Base-by-base conservation (phyloP, 2,888 invertebrate genomes). In the Apotomis betuletana region DNA sequence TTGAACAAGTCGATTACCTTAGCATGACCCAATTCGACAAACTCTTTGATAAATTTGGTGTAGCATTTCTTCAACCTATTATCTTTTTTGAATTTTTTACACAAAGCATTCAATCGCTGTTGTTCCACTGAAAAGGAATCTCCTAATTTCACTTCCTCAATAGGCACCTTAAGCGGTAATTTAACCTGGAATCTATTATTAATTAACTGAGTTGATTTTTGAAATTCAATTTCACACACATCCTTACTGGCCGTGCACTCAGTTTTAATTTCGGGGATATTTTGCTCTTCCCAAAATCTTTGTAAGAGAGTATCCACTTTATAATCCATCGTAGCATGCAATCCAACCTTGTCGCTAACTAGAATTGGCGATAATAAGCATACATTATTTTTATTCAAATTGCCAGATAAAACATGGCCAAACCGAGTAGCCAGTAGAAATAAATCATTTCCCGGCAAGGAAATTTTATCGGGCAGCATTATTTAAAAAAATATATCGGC, bases 1-100 rank as follows among this genome's bases (percentile, higher is more conserved):
- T 57, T 57, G 10, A 57, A 57, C 27, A 27, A 57, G 27, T 57
- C 57, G 8, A 57, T 27, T 10, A 57, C 57, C 57, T 57, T 9
- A 4, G 57, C 57, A 57, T 57, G 57, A 57, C 57, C 57, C 27
- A 55, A 57, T 10, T 15, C 10, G 9, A 57, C 15, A 27, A 27
- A 57, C 1, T 57, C 36, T 10, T 57, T 57, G 10, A 57, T 57
- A 57, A 57, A 57, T 27, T 57, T 27, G 5, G 10, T 57, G 57
- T 36, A 36, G 6, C 15, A 6, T 4, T 10, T 10, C 9, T 55
- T 55, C 0, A 55, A 15, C 3, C 27, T 55, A 15, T 8, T 5
- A 55, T 55, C 55, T 15, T 55, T 55, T 36, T 15, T 9, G 27
- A 55, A 15, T 55, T 9, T 27, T 55, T 55, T 55, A 15, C 55